Evolutionary conservation across 2,888 invertebrate species (phyloP), one percentile per base, ranked within the genome.

Genomic region (Hyalella azteca): DNA sequence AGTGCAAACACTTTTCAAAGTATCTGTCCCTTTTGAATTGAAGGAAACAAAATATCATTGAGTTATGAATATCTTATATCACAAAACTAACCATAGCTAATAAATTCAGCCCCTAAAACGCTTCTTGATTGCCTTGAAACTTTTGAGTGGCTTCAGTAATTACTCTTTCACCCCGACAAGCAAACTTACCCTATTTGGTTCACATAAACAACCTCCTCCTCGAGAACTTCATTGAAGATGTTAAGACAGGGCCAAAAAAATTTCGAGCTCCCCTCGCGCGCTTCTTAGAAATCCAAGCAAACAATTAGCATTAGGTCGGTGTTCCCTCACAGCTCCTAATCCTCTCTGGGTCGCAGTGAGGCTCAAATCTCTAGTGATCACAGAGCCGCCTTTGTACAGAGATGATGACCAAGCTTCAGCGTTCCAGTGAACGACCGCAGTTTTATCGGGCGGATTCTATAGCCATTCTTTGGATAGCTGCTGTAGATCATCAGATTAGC

Each of bases 401-500:
- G 36, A 66, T 66, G 66, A 66, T 66, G 66, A 36, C 66, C 66
- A 32, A 36, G 36, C 66, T 66, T 66, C 36, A 39, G 36, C 36
- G 32, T 66, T 32, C 66, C 66, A 36, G 32, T 39, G 66, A 66
- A 36, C 66, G 66, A 36, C 60, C 32, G 39, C 36, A 29, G 36
- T 66, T 66, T 66, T 66, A 66, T 66, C 66, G 36, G n/a, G 22
- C 32, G 66, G 66, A 66, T 66, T 36, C 66, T 36, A 39, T 36
- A 66, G 66, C 66, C 36, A 66, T 66, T 66, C 66, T 66, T 66
- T 66, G 66, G 66, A 66, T 66, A 66, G 66, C 66, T 15, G 66
- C 66, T 66, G 66, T 66, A 66, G 66, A 66, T 66, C 66, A 66
- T 29, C 66, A 66, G 66, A 66, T 66, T 66, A 66, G n/a, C n/a